Conservation (phyloP, 2,797 vertebrate genomes). For the Gobio occitaniae region DNA sequence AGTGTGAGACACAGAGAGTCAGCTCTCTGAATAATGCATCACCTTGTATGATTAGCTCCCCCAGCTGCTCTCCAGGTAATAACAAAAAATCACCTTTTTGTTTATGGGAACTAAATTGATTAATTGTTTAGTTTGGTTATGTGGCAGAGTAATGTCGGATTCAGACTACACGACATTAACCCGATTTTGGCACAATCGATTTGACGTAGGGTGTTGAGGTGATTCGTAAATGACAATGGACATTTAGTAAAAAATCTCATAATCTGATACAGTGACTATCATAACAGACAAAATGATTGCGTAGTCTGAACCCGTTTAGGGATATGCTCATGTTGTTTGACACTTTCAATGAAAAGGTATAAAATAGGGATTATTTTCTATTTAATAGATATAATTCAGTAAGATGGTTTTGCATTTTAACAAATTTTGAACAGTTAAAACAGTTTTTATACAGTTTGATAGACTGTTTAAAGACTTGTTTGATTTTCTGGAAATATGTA, state of each 20-base stretch:
- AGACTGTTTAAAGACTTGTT: background rate
- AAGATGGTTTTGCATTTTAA: background rate
- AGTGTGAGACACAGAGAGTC: constrained; percentile 26
- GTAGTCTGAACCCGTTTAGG: background rate
- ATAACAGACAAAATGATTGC: too few species aligned
- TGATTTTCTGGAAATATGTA: background rate
- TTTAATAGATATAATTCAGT: background rate
- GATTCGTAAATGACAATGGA: too few species aligned
- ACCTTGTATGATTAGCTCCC: constrained; percentile 54
- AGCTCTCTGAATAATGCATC: constrained; percentile 61
- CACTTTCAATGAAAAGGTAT: too few species aligned
- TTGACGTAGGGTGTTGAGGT: background rate
- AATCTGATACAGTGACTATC: background rate
- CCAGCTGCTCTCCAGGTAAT: constrained; percentile 54
- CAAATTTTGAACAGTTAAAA: background rate
- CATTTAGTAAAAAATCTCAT: background rate
- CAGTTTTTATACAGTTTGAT: background rate
- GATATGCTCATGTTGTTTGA: too few species aligned
- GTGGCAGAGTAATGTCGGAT: constrained; percentile 21
- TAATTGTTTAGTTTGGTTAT: constrained; percentile 55
- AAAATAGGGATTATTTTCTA: background rate
- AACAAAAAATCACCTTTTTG: constrained; percentile 41
- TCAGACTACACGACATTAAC: background rate
- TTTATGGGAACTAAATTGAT: constrained; percentile 52
- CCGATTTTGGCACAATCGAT: background rate